Evolutionary conservation across 2,113 vertebrate species (phyloP), one percentile per base, ranked within the genome.

Genomic region (Ageneiosus marmoratus): DNA sequence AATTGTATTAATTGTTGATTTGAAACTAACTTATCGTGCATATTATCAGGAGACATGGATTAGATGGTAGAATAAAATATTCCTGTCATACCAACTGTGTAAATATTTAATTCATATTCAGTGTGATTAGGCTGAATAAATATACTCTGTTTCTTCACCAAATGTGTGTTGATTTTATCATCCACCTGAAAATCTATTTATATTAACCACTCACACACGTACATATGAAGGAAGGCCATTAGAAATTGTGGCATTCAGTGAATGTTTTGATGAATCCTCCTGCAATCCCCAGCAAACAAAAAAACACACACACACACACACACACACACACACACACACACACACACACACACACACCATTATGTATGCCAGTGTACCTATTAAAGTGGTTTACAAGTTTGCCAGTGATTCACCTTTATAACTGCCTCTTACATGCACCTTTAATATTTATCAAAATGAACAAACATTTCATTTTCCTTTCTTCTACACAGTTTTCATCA

Each of bases 41-140:
- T 69, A 48, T 82, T 48, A 56, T 80, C 78, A 60, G 18, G 65
- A 63, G 77, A 85, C 63, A 83, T 50, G 55, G 65, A 62, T 73
- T 56, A 73, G 72, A 46, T n/a, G 72, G 50, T 27, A 63, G 29
- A 84, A 78, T 34, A 72, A 74, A 37, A 81, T 81, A 74, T 85
- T 67, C 62, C 62, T 51, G 80, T 83, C 77, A 77, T 77, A 79
- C 55, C 78, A 84, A 80, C 63, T 82, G 60, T 82, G 74, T 88
- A 86, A 86, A 86, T 86, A 88, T 86, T 82, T 27, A 53, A 63
- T 69, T 84, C n/a, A 24, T 70, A 75, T 56, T 84, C 76, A 75
- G 65, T 65, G 76, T 77, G 79, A 87, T 84, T 84, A 77, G 55
- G 53, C 83, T 73, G 56, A 87, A 83, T 85, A 65, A 81, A 80